A percentile compares a stretch with the other conserved stretches of the same genome.
phyloP scores from a whole-genome alignment of 2,113 vertebrate species.

The Sinocyclocheilus grahami region DNA sequence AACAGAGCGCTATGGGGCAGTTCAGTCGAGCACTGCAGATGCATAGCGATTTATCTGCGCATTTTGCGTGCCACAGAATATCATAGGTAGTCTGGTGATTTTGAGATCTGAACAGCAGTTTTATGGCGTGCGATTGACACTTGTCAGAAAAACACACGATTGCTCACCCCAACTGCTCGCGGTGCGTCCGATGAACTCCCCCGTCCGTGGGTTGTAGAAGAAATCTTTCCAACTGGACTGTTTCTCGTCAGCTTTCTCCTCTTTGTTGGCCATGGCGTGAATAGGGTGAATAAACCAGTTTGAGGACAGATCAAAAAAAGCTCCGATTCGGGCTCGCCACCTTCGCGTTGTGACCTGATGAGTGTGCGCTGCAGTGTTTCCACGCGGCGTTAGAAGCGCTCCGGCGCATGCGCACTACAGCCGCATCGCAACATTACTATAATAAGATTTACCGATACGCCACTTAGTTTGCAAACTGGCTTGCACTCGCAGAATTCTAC shows the following conservation, averaged over 20 bases:
- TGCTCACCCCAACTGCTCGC: constrained; percentile 85
- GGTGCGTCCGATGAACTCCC: constrained; percentile 86
- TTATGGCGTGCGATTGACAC: neutral
- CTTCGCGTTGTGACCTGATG: constrained; percentile 13
- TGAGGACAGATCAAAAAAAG: neutral
- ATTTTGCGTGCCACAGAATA: neutral
- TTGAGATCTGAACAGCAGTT: neutral
- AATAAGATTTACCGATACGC: neutral
- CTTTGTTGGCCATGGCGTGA: constrained; percentile 76
- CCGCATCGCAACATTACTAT: neutral
- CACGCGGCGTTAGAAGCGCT: constrained; percentile 47
- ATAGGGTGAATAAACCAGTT: constrained; percentile 12
- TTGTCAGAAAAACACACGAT: neutral
- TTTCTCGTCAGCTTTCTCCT: constrained; percentile 74
- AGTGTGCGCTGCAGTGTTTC: constrained; percentile 31
- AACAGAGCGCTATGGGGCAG: neutral
- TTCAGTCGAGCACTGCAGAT: neutral
- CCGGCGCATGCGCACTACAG: constrained; percentile 60
- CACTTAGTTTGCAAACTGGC: neutral
- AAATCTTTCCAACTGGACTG: constrained; percentile 80
- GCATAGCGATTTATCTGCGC: neutral
- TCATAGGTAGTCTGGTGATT: too few species aligned
- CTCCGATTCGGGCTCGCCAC: constrained; percentile 10
- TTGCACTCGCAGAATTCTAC: neutral
- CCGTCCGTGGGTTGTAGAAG: constrained; percentile 84